Conservation (phyloP, 2,888 invertebrate species). For the Maniola hyperantus region DNA sequence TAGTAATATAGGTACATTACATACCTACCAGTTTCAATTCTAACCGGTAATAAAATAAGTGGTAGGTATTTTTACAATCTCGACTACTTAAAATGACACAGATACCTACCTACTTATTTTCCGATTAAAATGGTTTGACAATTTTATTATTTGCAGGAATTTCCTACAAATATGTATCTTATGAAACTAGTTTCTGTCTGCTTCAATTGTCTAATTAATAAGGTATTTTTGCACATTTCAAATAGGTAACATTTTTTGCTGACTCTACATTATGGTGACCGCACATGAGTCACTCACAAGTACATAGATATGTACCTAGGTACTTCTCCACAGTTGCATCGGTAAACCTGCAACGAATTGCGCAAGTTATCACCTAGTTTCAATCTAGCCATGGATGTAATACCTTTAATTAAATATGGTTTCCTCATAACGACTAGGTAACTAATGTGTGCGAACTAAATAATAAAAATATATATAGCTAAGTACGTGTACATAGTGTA, state of each 20-base stretch:
- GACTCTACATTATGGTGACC: not conserved
- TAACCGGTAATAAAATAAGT: not conserved
- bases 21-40: not conserved
- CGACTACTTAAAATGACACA: not conserved
- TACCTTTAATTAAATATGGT: slow-evolving; percentile 19
- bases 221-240: not conserved
- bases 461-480: not conserved
- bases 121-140: not conserved
- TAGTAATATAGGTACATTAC: not conserved
- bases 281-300: slow-evolving; percentile 6
- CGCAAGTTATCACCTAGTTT: slow-evolving; percentile 45
- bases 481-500: not conserved
- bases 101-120: not conserved
- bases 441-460: not conserved
- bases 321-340: slow-evolving; percentile 35
- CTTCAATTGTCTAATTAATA: not conserved
- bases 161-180: too few species aligned
- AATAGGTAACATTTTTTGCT: not conserved
- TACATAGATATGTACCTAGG: too few species aligned
- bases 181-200: not conserved
- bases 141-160: too few species aligned
- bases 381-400: slow-evolving; percentile 29
- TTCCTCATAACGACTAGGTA: slow-evolving; percentile 14
- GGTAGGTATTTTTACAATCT: not conserved
- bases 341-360: slow-evolving; percentile 43